These are phyloP conservation scores for Charadrius vociferus DNA, from an alignment of 2,113 vertebrate genomes.

Conservation along the genomic window DNA sequence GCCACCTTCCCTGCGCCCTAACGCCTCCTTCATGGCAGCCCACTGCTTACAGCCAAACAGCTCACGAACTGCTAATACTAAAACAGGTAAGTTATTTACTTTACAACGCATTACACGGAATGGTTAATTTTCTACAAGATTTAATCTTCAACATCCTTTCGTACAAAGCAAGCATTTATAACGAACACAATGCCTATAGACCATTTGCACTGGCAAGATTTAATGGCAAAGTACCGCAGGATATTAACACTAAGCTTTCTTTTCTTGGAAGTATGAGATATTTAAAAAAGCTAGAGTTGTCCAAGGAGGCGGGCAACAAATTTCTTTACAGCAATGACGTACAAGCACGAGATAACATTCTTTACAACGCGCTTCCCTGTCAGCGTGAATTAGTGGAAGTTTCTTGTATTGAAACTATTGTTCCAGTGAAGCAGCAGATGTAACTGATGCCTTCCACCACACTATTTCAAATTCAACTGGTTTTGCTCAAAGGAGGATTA, in stretches of 20 bases:
- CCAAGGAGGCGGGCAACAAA: not conserved
- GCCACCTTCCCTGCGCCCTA: not conserved
- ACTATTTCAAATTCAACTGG: not conserved
- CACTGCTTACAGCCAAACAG: not conserved
- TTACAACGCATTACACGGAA: not conserved
- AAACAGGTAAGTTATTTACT: not conserved
- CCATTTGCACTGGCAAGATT: not conserved
- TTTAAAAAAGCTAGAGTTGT: not conserved
- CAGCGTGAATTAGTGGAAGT: not conserved
- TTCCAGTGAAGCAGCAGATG: not conserved
- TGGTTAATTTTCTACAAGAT: not conserved
- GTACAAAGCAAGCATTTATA: not conserved
- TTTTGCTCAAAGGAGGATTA: not conserved
- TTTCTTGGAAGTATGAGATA: not conserved
- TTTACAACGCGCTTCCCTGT: not conserved
- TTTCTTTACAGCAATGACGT: not conserved
- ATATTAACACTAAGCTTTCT: not conserved
- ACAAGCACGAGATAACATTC: not conserved
- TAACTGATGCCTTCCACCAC: not conserved
- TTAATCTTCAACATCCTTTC: not conserved
- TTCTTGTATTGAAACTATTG: not conserved
- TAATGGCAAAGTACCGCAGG: not conserved
- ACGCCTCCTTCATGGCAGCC: not conserved
- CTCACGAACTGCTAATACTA: fast-evolving
- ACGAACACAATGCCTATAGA: not conserved